Percentiles rank a stretch among this genome's conserved stretches.
phyloP scores from a whole-genome alignment of 2,113 vertebrate genomes.

The Peromyscus polionotus region DNA sequence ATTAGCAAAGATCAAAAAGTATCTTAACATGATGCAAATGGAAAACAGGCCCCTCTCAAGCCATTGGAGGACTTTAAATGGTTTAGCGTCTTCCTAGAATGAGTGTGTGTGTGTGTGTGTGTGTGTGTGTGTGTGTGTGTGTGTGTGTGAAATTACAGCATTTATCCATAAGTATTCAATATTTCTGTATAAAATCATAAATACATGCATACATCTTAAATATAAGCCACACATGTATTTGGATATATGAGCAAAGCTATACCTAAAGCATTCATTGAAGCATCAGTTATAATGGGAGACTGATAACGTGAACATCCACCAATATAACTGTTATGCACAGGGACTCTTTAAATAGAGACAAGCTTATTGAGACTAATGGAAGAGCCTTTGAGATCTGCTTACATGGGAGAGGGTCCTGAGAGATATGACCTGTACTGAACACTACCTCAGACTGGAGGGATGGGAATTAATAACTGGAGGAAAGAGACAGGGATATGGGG shows the following conservation, averaged over 20 bases:
- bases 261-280: constrained; percentile 17
- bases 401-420: neutral
- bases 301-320: neutral
- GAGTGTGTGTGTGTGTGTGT: neutral
- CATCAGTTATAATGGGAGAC: neutral
- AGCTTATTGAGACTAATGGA: neutral
- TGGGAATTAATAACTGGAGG: neutral
- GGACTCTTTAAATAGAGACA: neutral
- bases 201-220: neutral
- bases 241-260: constrained; percentile 1
- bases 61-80: neutral
- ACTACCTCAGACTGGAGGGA: neutral
- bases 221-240: neutral
- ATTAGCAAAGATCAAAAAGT: neutral
- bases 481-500: neutral
- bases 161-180: neutral
- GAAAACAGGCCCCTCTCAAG: neutral
- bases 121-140: neutral
- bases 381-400: neutral
- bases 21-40: neutral
- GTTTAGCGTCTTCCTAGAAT: neutral
- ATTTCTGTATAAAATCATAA: neutral
- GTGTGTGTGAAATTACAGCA: neutral
- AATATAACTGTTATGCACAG: neutral
- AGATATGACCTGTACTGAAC: neutral